Evolutionary conservation across 1,140 invertebrate genomes (phyloP).

Genomic region (Macrosteles quadrilineatus): DNA sequence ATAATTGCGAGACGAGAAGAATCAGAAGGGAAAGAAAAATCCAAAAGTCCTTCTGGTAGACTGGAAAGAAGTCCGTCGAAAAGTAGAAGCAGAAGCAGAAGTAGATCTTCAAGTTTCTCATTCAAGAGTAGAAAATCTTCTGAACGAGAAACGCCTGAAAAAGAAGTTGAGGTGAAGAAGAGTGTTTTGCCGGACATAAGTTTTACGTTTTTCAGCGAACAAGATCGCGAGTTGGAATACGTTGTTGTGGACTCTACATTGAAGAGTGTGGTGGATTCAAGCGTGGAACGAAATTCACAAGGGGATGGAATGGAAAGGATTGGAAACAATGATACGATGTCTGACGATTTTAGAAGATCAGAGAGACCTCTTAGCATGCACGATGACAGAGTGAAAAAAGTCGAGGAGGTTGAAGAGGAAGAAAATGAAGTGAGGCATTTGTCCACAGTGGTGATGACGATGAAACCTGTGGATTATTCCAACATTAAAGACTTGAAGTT

Average conservation of each 20-base stretch:
- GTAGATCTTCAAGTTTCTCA: slow-evolving; percentile 32
- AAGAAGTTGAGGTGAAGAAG: not conserved
- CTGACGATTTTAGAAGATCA: not conserved
- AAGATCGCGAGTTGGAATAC: slow-evolving; percentile 29
- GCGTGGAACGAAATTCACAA: too few species aligned
- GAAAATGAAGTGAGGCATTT: slow-evolving; percentile 18
- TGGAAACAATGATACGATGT: too few species aligned
- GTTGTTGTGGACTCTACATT: slow-evolving; percentile 26
- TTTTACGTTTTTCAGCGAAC: slow-evolving; percentile 28
- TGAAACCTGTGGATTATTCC: slow-evolving; percentile 22
- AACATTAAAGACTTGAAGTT: not conserved
- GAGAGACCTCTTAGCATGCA: not conserved
- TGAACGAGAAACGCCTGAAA: not conserved
- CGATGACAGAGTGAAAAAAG: slow-evolving; percentile 22
- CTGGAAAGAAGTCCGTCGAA: slow-evolving; percentile 5
- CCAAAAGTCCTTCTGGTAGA: slow-evolving; percentile 2
- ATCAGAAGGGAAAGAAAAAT: not conserved
- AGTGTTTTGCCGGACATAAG: slow-evolving; percentile 16
- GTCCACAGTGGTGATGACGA: slow-evolving; percentile 15
- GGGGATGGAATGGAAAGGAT: too few species aligned
- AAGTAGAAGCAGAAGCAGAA: slow-evolving; percentile 6
- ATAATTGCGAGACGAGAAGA: not conserved
- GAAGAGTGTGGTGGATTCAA: not conserved
- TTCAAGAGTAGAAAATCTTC: slow-evolving; percentile 21
- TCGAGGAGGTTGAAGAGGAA: not conserved